Percentiles rank a stretch among this genome's conserved stretches.
Conservation (phyloP, 1,140 invertebrate species). For the Mactra quadrangularis region DNA sequence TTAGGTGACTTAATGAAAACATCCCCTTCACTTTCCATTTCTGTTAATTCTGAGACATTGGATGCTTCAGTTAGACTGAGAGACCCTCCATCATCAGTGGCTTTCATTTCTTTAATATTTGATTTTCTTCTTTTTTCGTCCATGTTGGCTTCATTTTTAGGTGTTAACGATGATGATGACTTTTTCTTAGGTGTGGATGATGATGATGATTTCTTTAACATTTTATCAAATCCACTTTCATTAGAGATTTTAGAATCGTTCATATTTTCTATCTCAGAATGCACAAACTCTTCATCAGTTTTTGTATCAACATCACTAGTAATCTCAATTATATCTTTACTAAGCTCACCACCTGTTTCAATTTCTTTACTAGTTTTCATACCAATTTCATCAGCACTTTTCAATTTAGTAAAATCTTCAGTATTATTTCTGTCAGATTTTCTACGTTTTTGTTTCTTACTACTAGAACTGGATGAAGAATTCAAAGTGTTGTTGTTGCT, state of each 20-base stretch:
- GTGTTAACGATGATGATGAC: too few species aligned
- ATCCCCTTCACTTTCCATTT: conserved; percentile 32
- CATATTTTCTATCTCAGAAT: too few species aligned
- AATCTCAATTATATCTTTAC: background rate
- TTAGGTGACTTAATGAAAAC: conserved; percentile 18
- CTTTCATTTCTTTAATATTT: background rate
- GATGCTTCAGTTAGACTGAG: background rate
- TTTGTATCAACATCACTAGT: too few species aligned
- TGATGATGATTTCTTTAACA: background rate
- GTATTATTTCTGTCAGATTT: too few species aligned
- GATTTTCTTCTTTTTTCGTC: background rate
- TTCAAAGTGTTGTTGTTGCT: too few species aligned
- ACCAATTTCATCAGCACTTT: too few species aligned
- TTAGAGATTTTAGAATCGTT: background rate
- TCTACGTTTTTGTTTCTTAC: too few species aligned
- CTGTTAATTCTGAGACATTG: conserved; percentile 9
- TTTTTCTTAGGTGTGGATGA: conserved; percentile 25
- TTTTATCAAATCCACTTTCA: conserved; percentile 1
- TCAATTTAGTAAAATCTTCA: too few species aligned
- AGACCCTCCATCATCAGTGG: background rate
- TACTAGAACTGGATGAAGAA: too few species aligned
- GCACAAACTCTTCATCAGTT: too few species aligned
- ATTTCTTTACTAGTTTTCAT: too few species aligned
- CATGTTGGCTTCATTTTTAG: too few species aligned
- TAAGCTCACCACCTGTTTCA: background rate